A percentile compares a stretch with the other conserved stretches of the same genome.
Evolutionary conservation across 1,140 invertebrate genomes (phyloP).

Genomic region (Cyrtorhinus lividipennis): DNA sequence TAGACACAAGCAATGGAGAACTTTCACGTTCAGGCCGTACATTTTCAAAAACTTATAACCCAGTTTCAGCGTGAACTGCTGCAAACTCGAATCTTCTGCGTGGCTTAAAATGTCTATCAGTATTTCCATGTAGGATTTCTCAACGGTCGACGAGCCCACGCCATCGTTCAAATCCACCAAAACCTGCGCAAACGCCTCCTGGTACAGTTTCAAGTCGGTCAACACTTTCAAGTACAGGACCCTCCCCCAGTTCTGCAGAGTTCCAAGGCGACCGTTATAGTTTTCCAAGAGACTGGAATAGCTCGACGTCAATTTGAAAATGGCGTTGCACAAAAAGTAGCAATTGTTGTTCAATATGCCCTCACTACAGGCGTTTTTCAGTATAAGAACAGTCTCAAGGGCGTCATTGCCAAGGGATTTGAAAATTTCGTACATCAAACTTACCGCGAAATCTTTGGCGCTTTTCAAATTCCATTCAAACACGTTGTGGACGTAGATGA

Average conservation of each 20-base stretch:
- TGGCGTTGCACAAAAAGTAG: not conserved
- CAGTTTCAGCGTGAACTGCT: not conserved
- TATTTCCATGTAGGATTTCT: not conserved
- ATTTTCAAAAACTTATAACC: not conserved
- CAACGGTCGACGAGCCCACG: not conserved
- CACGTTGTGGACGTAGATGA: not conserved
- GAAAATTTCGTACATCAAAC: conserved; percentile 1
- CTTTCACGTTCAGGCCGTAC: not conserved
- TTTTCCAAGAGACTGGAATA: not conserved
- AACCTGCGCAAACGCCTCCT: not conserved
- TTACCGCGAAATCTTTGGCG: not conserved
- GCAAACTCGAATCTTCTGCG: not conserved
- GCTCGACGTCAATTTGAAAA: not conserved
- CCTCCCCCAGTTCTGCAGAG: not conserved
- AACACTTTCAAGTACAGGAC: not conserved
- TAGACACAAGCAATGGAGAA: not conserved
- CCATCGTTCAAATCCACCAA: not conserved
- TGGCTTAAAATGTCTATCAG: not conserved
- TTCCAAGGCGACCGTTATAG: not conserved
- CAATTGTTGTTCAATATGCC: not conserved
- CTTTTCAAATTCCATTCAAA: not conserved
- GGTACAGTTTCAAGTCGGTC: not conserved
- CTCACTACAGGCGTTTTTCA: not conserved
- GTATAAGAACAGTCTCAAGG: not conserved
- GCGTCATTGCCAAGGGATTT: not conserved